Conservation (phyloP, 2,797 vertebrate genomes). For the Scleropages formosus region DNA sequence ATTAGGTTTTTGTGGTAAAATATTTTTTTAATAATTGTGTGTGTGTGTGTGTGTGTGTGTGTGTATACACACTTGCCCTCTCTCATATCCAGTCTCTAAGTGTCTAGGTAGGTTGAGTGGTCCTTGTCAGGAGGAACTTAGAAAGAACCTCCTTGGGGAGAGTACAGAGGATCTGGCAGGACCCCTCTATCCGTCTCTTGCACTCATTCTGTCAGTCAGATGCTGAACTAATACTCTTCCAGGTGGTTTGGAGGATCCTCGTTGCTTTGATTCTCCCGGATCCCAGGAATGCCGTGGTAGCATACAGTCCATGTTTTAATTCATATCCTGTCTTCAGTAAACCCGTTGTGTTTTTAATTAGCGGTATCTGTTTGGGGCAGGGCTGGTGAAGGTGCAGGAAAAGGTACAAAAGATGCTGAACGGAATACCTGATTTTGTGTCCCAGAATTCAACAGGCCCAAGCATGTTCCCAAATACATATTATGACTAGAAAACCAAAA, state of each 20-base stretch:
- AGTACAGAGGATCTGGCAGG: background rate
- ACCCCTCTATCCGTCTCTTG: constrained; percentile 53
- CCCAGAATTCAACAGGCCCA: background rate
- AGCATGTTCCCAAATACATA: background rate
- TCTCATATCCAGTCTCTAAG: background rate
- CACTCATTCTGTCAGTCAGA: constrained; percentile 62
- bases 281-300: constrained; percentile 58
- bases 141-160: background rate
- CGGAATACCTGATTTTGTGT: background rate
- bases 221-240: constrained; percentile 59
- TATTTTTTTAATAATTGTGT: too few relatives aligned
- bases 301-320: too few relatives aligned
- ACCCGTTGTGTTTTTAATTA: background rate
- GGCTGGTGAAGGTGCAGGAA: background rate
- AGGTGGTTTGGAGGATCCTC: constrained; percentile 56
- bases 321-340: background rate
- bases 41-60: constrained; percentile 6
- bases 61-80: background rate
- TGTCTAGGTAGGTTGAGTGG: background rate
- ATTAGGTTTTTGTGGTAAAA: too few relatives aligned
- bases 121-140: constrained; percentile 10
- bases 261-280: constrained; percentile 68
- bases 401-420: background rate
- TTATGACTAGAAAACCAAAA: too few relatives aligned
- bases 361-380: background rate